A percentile compares a stretch with the other conserved stretches of the same genome.
Conservation (phyloP, 2,888 invertebrate species). For the Alentia gelatinosa region DNA sequence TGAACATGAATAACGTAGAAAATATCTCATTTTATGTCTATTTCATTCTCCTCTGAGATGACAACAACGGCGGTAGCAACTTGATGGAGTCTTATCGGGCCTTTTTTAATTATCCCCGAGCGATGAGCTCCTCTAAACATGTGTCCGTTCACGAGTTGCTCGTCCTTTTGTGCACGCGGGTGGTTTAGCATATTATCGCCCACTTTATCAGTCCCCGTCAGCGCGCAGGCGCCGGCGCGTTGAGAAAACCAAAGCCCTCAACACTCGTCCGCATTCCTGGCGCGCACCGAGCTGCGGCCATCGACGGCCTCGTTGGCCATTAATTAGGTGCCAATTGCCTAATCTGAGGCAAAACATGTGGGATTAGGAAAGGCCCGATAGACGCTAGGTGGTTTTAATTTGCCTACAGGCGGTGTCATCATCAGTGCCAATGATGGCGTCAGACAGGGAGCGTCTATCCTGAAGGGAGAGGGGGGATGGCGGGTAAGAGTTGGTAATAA, state of each 20-base stretch:
- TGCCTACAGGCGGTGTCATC: not conserved
- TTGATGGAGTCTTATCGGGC: no score
- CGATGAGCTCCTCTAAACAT: not conserved
- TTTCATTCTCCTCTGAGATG: not conserved
- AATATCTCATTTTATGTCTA: not conserved
- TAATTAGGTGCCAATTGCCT: slow-evolving; percentile 34
- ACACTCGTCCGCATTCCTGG: not conserved
- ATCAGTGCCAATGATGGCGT: slow-evolving; percentile 8
- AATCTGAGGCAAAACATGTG: slow-evolving; percentile 45
- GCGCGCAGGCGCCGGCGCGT: not conserved
- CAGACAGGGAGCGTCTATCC: not conserved
- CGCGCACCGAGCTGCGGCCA: not conserved
- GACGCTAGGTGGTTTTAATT: not conserved
- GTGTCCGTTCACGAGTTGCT: not conserved
- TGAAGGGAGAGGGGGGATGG: not conserved
- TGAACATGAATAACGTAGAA: not conserved
- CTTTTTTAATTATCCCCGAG: not conserved
- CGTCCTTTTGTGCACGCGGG: not conserved
- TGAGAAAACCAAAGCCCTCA: not conserved
- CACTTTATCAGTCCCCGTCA: not conserved
- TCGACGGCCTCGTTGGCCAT: not conserved
- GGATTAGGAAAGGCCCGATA: not conserved
- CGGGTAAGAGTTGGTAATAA: not conserved
- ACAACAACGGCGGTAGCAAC: no score
- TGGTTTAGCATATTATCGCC: not conserved